Percentiles rank a stretch among this genome's conserved stretches.
Evolutionary conservation across 2,888 invertebrate genomes (phyloP).

Genomic region (Cabera pusaria): DNA sequence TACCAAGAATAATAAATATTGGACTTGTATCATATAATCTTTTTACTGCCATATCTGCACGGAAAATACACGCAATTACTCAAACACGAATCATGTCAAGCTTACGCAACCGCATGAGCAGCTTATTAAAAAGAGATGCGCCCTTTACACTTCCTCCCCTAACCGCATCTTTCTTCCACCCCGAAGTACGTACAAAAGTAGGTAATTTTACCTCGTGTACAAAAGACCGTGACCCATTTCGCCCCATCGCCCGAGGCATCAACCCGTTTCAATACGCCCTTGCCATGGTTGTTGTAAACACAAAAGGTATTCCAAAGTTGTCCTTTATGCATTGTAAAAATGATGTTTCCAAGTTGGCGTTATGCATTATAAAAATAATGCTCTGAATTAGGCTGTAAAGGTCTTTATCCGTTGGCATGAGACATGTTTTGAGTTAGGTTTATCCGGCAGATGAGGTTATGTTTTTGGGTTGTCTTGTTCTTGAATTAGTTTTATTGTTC

Average conservation of each 20-base stretch:
- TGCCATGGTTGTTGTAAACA: conserved; percentile 20
- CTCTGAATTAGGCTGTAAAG: conserved; percentile 12
- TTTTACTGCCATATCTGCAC: no score
- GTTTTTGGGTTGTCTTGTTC: no score
- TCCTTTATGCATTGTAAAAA: conserved; percentile 20
- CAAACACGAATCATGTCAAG: conserved; percentile 7
- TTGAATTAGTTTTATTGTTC: no score
- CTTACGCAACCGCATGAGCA: conserved; percentile 6
- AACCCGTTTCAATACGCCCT: conserved; percentile 52
- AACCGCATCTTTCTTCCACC: conserved; percentile 12
- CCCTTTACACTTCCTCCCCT: conserved; percentile 12
- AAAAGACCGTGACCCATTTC: conserved; percentile 71
- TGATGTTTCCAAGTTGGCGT: conserved; percentile 12
- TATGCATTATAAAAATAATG: conserved; percentile 20
- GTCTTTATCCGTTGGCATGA: conserved; percentile 17
- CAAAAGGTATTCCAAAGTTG: conserved; percentile 15
- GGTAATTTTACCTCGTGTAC: conserved; percentile 39
- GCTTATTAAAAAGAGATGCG: conserved; percentile 15
- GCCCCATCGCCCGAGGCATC: conserved; percentile 46
- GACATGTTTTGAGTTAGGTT: conserved; percentile 13
- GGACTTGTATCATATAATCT: no score
- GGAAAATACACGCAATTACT: no score
- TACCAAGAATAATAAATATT: no score
- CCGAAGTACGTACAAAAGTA: conserved; percentile 17
- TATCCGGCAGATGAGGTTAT: conserved; percentile 16